phyloP scores from a whole-genome alignment of 1,140 invertebrate species.

The Cyclina sinensis region DNA sequence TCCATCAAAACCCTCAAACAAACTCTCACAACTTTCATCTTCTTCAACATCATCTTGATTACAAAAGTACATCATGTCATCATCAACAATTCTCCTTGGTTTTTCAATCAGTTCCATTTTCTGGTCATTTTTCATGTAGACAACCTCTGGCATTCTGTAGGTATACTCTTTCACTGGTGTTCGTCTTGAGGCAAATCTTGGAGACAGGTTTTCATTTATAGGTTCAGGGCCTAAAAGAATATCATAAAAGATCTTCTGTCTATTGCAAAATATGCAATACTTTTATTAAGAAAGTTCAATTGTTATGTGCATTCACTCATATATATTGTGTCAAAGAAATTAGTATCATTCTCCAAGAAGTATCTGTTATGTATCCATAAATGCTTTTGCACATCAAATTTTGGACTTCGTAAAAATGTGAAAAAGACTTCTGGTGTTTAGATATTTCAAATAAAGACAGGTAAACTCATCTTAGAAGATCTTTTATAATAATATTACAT shows the following conservation, averaged over 20 bases:
- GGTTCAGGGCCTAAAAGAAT: conserved; percentile 7
- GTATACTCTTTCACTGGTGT: conserved; percentile 46
- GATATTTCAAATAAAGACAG: background rate
- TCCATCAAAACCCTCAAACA: conserved; percentile 53
- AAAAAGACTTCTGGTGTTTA: too few species aligned
- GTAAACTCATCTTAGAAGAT: background rate
- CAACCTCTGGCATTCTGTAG: conserved; percentile 62
- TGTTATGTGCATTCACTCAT: background rate
- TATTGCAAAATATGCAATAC: background rate
- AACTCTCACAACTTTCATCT: conserved; percentile 37
- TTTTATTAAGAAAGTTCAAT: background rate
- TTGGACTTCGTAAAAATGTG: too few species aligned
- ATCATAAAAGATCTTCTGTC: conserved; percentile 46
- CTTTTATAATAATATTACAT: background rate
- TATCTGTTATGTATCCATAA: background rate
- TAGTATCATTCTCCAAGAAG: background rate
- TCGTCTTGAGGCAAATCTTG: background rate
- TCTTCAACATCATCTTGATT: conserved; percentile 50
- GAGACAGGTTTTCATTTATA: background rate
- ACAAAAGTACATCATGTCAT: conserved; percentile 67
- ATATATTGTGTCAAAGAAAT: background rate
- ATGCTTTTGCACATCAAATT: background rate
- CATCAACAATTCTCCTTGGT: conserved; percentile 49
- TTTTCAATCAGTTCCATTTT: conserved; percentile 62
- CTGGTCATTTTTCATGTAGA: conserved; percentile 68